Conservation (phyloP, 2,113 vertebrate genomes). For the Perca fluviatilis region DNA sequence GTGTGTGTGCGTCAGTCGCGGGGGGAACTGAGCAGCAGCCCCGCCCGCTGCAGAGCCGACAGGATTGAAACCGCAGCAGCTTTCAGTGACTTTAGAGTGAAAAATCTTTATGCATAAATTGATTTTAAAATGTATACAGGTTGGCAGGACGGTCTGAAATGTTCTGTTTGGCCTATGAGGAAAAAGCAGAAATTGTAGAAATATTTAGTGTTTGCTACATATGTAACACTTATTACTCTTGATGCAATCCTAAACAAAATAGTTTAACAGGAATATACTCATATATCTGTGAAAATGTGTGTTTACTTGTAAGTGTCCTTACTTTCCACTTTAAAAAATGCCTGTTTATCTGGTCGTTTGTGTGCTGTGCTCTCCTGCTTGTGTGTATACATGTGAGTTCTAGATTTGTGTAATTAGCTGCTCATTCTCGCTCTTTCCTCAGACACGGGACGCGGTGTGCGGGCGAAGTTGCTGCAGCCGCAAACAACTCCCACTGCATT, state of each 20-base stretch:
- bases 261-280: constrained; percentile 26
- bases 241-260: neutral
- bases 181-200: neutral
- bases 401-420: constrained; percentile 42
- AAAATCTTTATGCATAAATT: no score
- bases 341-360: constrained; percentile 43
- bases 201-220: constrained; percentile 20
- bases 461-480: constrained; percentile 96
- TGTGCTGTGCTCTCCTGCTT: constrained; percentile 16
- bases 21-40: no score
- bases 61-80: no score
- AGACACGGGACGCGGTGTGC: constrained; percentile 99
- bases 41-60: no score
- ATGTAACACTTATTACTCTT: constrained; percentile 20
- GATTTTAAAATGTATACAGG: no score
- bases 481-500: constrained; percentile 98
- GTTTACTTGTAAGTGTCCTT: constrained; percentile 23
- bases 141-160: no score
- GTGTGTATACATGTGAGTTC: constrained; percentile 44
- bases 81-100: no score
- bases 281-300: constrained; percentile 30
- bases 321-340: constrained; percentile 27
- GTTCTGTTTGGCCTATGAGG: neutral
- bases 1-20: no score
- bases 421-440: constrained; percentile 66